phyloP scores from a whole-genome alignment of 2,888 invertebrate species.

The Furcula furcula region DNA sequence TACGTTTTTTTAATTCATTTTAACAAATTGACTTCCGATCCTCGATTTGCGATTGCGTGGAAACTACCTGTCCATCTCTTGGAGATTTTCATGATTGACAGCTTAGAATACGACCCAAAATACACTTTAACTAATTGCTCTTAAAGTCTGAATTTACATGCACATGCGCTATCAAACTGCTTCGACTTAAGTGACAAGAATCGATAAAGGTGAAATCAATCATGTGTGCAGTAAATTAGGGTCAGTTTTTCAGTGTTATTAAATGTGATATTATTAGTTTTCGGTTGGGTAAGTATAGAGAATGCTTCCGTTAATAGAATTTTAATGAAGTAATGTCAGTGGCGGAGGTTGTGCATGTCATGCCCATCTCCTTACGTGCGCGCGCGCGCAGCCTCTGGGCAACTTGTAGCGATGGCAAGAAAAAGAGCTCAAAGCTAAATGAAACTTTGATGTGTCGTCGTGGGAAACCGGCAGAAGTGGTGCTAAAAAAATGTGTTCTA shows the following conservation, averaged over 20 bases:
- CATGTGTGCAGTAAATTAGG: neutral
- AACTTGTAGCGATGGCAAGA: constrained; percentile 41
- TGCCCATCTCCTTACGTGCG: constrained; percentile 75
- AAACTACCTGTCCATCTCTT: constrained; percentile 53
- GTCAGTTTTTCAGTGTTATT: constrained; percentile 23
- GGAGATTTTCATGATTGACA: constrained; percentile 47
- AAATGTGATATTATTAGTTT: constrained; percentile 14
- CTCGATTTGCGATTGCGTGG: constrained; percentile 51
- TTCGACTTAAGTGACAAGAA: constrained; percentile 9
- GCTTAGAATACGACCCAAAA: constrained; percentile 22
- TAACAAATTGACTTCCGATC: constrained; percentile 64
- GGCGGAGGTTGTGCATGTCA: constrained; percentile 73
- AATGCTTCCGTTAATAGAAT: constrained; percentile 81
- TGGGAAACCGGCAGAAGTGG: too few species aligned
- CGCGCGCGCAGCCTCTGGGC: constrained; percentile 51
- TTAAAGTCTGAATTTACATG: constrained; percentile 23
- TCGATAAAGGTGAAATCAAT: constrained; percentile 11
- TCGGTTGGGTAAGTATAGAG: constrained; percentile 44
- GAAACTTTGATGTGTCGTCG: too few species aligned
- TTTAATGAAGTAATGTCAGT: constrained; percentile 81
- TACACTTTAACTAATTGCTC: constrained; percentile 8
- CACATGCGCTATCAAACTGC: neutral
- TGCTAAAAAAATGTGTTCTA: too few species aligned
- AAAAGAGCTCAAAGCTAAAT: constrained; percentile 34
- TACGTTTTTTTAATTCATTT: constrained; percentile 32